Base-by-base conservation (phyloP, 2,797 vertebrate species). In the Alca torda region DNA sequence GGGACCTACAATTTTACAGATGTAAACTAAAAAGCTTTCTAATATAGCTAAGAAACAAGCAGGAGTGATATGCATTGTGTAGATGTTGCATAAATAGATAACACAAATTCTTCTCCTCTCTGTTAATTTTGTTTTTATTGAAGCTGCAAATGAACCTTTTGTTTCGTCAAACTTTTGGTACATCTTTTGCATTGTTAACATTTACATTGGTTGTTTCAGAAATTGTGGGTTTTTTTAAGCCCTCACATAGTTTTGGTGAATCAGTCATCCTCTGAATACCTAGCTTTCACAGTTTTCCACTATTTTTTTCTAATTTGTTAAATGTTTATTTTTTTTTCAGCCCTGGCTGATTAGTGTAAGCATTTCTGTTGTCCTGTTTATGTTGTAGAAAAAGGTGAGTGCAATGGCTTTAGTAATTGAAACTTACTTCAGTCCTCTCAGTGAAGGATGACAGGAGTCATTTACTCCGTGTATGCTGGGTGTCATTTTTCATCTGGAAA, bases 401-500 rank as follows among this genome's bases (percentile, higher is more conserved):
- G 54, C 69, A 37, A 1, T 68, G 57, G 53, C 33, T 31, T 90
- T 78, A 54, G 48, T 63, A 74, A 89, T 11, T 77, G 84, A 63
- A 83, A 60, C 56, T 89, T 61, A 46, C 79, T 92, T 73, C 72
- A 63, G 28, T 83, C 16, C 13, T 85, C 60, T 69, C 31, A 20
- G 50, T 54, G 48, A 43, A 59, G 85, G 60, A n/a, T 64, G 67
- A 46, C 77, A 54, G 45, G 67, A 48, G 24, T 82, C 53, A 46
- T 80, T 91, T 92, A 26, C 51, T 85, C 48, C 6, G 0, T 39
- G 23, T 89, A n/a, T 57, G 37, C 75, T 59, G 68, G 57, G 64
- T 80, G 68, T 92, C 45, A 83, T 95, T 95, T 92, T 77, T 95
- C 87, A 74, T 77, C 53, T 74, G 78, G 56, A 70, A 21, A 89